These are phyloP conservation scores for Catocala sponsa DNA, from an alignment of 2,888 invertebrate genomes.

Conservation along the genomic window DNA sequence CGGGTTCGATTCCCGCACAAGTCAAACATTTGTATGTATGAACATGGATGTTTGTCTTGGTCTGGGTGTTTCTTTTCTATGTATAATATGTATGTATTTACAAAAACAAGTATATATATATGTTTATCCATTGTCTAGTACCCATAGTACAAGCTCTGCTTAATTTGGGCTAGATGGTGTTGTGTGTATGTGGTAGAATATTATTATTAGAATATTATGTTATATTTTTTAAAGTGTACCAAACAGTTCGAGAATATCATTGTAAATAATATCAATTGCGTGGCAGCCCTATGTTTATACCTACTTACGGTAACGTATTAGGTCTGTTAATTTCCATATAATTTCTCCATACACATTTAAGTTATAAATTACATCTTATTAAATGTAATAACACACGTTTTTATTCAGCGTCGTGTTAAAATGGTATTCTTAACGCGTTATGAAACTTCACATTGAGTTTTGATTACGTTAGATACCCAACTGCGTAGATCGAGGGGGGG, in stretches of 20 bases:
- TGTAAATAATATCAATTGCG: not conserved
- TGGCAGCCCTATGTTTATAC: slow-evolving; percentile 27
- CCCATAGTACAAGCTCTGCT: no score
- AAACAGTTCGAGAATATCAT: not conserved
- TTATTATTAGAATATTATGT: no score
- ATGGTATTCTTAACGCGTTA: slow-evolving; percentile 44
- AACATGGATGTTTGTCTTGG: no score
- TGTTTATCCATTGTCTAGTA: no score
- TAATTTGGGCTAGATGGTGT: no score
- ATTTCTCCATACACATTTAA: slow-evolving; percentile 52
- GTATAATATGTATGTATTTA: no score
- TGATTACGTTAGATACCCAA: slow-evolving; percentile 44
- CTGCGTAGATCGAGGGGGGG: slow-evolving; percentile 33
- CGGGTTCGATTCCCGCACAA: no score
- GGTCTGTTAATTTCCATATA: slow-evolving; percentile 21
- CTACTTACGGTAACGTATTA: not conserved
- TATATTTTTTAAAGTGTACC: no score
- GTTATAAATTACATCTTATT: slow-evolving; percentile 59
- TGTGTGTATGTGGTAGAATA: no score
- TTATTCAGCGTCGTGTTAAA: slow-evolving; percentile 51
- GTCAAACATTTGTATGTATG: no score
- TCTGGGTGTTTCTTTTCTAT: no score
- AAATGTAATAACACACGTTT: slow-evolving; percentile 55
- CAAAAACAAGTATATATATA: no score
- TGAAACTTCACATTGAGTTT: slow-evolving; percentile 41